A percentile compares a stretch with the other conserved stretches of the same genome.
phyloP scores from a whole-genome alignment of 2,113 vertebrate genomes.

The Ancistrus triradiatus region DNA sequence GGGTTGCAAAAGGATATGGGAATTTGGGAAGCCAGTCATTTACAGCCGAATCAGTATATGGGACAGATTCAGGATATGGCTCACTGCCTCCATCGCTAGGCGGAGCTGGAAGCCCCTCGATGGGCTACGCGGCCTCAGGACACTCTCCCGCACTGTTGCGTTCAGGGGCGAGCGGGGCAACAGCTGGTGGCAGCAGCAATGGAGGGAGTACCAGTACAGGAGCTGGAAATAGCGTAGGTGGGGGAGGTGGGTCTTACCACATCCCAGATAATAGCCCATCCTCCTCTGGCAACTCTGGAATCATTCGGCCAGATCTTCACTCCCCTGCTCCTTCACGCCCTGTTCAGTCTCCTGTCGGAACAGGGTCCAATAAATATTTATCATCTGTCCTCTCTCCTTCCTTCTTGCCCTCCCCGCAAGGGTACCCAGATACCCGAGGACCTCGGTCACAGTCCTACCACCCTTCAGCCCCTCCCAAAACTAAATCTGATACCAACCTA shows the following conservation, averaged over 20 bases:
- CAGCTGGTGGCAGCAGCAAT: slow-evolving; percentile 61
- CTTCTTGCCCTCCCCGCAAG: slow-evolving; percentile 76
- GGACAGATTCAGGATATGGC: slow-evolving; percentile 69
- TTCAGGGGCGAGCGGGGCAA: slow-evolving; percentile 70
- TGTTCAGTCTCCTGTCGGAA: slow-evolving; percentile 79
- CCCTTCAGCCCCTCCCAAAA: slow-evolving; percentile 64
- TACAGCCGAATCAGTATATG: slow-evolving; percentile 73
- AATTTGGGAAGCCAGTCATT: slow-evolving; percentile 73
- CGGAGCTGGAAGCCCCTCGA: slow-evolving; percentile 81
- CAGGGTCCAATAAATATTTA: slow-evolving; percentile 79
- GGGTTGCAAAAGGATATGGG: slow-evolving; percentile 65
- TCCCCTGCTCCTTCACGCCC: slow-evolving; percentile 80
- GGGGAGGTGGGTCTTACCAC: slow-evolving; percentile 68
- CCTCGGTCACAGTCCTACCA: slow-evolving; percentile 67
- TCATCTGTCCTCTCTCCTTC: slow-evolving; percentile 84
- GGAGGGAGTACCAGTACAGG: slow-evolving; percentile 61
- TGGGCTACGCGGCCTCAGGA: slow-evolving; percentile 82
- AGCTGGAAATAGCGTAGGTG: slow-evolving; percentile 58
- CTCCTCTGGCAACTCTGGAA: slow-evolving; percentile 75
- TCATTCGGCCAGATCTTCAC: slow-evolving; percentile 83
- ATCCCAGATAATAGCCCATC: slow-evolving; percentile 85
- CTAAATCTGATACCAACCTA: slow-evolving; percentile 64
- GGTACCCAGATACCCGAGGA: slow-evolving; percentile 68
- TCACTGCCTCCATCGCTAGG: slow-evolving; percentile 70
- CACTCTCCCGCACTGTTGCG: slow-evolving; percentile 87